Evolutionary conservation across 2,888 invertebrate species (phyloP).

Genomic region (Tillus elongatus): DNA sequence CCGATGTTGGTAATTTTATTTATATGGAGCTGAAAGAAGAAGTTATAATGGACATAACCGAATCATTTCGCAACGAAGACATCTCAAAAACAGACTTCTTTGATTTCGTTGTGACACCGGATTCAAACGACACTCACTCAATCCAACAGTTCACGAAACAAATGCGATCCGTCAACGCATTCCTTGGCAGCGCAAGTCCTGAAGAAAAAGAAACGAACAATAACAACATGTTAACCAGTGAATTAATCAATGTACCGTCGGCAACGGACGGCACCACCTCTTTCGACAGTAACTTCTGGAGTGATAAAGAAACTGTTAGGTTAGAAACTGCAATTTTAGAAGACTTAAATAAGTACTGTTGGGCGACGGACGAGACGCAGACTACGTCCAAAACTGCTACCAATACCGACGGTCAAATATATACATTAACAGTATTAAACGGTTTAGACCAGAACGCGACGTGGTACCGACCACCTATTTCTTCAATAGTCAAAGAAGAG

Average conservation of each 20-base stretch:
- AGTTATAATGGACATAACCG: constrained; percentile 73
- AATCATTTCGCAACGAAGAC: constrained; percentile 69
- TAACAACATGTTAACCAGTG: constrained; percentile 41
- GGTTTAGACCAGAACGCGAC: constrained; percentile 50
- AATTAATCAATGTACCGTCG: constrained; percentile 39
- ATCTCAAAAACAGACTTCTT: constrained; percentile 82
- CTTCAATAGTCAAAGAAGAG: constrained; percentile 53
- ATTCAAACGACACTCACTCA: constrained; percentile 56
- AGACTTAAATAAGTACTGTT: constrained; percentile 77
- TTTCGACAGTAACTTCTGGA: constrained; percentile 51
- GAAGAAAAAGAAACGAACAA: constrained; percentile 49
- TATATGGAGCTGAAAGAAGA: constrained; percentile 31
- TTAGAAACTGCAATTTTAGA: constrained; percentile 69
- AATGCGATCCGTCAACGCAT: constrained; percentile 59
- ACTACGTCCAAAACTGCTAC: constrained; percentile 23
- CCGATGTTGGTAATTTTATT: too few relatives aligned
- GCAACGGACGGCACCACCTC: constrained; percentile 40
- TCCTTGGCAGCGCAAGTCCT: constrained; percentile 47
- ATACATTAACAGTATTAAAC: constrained; percentile 78
- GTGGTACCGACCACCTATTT: constrained; percentile 51
- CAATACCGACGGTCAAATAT: constrained; percentile 74
- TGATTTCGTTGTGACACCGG: constrained; percentile 78
- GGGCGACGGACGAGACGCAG: constrained; percentile 57
- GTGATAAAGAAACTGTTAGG: constrained; percentile 64
- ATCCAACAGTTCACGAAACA: constrained; percentile 56